These are phyloP conservation scores for Tiliqua scincoides DNA, from an alignment of 2,113 vertebrate genomes.

Conservation along the genomic window DNA sequence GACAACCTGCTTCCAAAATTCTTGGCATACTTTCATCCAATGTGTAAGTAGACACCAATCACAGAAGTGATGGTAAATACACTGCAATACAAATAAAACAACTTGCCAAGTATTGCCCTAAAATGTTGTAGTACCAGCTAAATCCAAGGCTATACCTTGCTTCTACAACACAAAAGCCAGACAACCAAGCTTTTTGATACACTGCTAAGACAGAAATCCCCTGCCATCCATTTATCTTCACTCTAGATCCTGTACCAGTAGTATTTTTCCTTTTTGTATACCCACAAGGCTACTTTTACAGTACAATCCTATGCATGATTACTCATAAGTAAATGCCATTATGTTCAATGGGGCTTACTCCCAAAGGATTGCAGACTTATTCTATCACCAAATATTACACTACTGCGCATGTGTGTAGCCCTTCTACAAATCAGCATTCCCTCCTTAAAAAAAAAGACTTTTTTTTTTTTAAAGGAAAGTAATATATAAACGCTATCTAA, in stretches of 20 bases:
- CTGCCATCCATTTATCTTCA: neutral
- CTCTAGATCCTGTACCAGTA: neutral
- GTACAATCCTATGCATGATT: too few relatives aligned
- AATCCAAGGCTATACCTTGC: neutral
- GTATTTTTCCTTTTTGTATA: neutral
- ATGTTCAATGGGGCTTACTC: too few relatives aligned
- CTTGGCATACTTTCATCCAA: neutral
- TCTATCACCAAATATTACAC: neutral
- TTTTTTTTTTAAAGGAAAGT: neutral
- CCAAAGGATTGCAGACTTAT: neutral
- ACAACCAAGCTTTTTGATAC: neutral
- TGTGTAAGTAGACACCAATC: neutral
- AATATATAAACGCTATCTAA: neutral
- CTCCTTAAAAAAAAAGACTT: neutral
- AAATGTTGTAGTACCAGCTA: neutral
- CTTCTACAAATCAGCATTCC: neutral
- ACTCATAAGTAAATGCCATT: too few relatives aligned
- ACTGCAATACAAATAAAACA: neutral
- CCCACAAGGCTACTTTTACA: too few relatives aligned
- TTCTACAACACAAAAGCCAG: neutral
- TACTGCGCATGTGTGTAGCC: neutral
- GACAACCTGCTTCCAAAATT: neutral
- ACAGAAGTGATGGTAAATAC: neutral
- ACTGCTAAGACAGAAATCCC: neutral
- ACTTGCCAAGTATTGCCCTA: neutral